Evolutionary conservation across 2,888 invertebrate genomes (phyloP).

Genomic region (Reticulitermes lucifugus): DNA sequence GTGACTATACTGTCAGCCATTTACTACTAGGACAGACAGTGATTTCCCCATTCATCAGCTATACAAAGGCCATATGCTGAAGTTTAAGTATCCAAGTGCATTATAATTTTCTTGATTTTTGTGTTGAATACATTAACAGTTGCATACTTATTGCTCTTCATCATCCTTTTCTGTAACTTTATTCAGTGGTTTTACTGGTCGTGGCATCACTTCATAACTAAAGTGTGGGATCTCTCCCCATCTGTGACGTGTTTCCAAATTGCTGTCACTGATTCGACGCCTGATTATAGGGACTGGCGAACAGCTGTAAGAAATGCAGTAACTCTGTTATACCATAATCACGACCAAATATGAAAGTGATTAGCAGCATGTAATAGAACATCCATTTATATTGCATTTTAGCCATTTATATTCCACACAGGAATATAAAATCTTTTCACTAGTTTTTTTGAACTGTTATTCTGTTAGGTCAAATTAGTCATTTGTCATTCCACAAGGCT

Average conservation of each 20-base stretch:
- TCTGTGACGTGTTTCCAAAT: not conserved
- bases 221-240: not conserved
- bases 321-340: not conserved
- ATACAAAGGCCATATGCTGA: not conserved
- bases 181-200: not conserved
- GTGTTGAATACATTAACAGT: not conserved
- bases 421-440: not conserved
- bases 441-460: not conserved
- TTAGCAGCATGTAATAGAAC: too few species aligned
- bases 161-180: not conserved
- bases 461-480: not conserved
- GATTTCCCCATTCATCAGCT: not conserved
- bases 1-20: too few species aligned
- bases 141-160: not conserved
- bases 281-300: slow-evolving; percentile 16
- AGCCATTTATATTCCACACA: not conserved
- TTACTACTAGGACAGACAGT: too few species aligned
- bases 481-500: not conserved
- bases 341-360: too few species aligned
- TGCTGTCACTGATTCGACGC: not conserved
- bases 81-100: not conserved
- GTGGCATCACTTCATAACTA: not conserved
- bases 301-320: not conserved
- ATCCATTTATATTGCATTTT: not conserved
- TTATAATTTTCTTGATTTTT: not conserved